phyloP scores from a whole-genome alignment of 2,888 invertebrate genomes.

The Chelonus formosanus region DNA sequence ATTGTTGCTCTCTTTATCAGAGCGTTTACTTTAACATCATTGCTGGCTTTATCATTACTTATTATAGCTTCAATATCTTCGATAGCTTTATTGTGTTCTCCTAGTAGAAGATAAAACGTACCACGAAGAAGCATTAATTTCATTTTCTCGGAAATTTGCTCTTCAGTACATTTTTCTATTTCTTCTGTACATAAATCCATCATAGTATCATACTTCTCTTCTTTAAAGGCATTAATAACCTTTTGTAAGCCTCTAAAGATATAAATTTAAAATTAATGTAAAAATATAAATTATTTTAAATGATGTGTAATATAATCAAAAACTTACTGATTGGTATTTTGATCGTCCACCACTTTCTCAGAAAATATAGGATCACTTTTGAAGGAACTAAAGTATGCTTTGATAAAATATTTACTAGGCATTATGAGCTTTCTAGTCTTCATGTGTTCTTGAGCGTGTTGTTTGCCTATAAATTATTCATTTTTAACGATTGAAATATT shows the following conservation, averaged over 20 bases:
- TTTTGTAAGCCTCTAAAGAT: constrained; percentile 72
- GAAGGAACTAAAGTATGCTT: constrained; percentile 88
- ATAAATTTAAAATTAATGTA: constrained; percentile 21
- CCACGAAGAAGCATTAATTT: constrained; percentile 83
- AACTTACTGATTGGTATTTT: constrained; percentile 33
- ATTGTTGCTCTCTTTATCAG: constrained; percentile 88
- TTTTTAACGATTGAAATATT: background rate
- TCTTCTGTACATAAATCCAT: constrained; percentile 84
- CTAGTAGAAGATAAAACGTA: constrained; percentile 83
- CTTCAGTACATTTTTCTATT: constrained; percentile 72
- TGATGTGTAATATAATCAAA: constrained; percentile 12
- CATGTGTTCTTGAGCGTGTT: constrained; percentile 80
- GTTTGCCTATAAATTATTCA: constrained; percentile 59
- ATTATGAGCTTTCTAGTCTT: constrained; percentile 75
- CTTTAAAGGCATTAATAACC: constrained; percentile 76
- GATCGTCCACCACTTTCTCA: constrained; percentile 40
- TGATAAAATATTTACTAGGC: constrained; percentile 87
- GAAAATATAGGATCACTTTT: constrained; percentile 82
- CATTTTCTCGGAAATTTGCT: constrained; percentile 59
- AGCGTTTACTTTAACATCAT: constrained; percentile 81
- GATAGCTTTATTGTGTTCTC: constrained; percentile 77
- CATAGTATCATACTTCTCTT: constrained; percentile 79
- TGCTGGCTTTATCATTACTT: constrained; percentile 70
- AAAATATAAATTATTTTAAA: constrained; percentile 15
- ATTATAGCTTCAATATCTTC: constrained; percentile 78